Percentiles rank a stretch among this genome's conserved stretches.
Conservation (phyloP, 2,797 vertebrate species). For the Crocodylus rhombifer region DNA sequence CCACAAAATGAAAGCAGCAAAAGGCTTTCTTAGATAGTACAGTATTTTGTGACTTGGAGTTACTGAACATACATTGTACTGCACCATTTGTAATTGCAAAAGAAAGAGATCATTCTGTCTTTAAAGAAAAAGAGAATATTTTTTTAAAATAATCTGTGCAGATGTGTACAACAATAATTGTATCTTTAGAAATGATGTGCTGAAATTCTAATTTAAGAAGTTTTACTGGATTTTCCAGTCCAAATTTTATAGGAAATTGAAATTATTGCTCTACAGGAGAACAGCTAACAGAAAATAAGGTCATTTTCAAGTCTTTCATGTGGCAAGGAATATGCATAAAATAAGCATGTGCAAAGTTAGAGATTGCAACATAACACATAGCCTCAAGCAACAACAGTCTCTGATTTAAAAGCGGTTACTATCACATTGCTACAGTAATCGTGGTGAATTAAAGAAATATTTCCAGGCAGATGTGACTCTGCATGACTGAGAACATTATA, state of each 20-base stretch:
- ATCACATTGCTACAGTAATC: background rate
- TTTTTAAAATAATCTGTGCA: background rate
- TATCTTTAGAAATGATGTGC: background rate
- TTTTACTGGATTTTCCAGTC: background rate
- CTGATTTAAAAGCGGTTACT: background rate
- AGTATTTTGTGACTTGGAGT: no score
- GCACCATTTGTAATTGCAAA: no score
- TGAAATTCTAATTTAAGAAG: background rate
- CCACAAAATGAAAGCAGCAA: background rate
- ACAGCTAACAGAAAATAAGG: background rate
- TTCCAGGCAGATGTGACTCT: background rate
- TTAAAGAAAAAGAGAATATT: background rate
- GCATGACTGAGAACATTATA: background rate
- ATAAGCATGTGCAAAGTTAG: background rate
- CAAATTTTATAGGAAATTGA: background rate
- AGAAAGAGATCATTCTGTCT: no score
- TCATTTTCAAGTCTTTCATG: background rate
- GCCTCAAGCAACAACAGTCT: background rate
- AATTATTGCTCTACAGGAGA: background rate
- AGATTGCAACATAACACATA: fast-evolving
- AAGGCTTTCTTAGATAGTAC: background rate
- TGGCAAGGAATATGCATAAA: fast-evolving
- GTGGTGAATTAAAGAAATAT: background rate
- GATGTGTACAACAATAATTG: background rate
- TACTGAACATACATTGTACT: fast-evolving